Evolutionary conservation across 2,797 vertebrate species (phyloP).

Genomic region (Sardinella longiceps): DNA sequence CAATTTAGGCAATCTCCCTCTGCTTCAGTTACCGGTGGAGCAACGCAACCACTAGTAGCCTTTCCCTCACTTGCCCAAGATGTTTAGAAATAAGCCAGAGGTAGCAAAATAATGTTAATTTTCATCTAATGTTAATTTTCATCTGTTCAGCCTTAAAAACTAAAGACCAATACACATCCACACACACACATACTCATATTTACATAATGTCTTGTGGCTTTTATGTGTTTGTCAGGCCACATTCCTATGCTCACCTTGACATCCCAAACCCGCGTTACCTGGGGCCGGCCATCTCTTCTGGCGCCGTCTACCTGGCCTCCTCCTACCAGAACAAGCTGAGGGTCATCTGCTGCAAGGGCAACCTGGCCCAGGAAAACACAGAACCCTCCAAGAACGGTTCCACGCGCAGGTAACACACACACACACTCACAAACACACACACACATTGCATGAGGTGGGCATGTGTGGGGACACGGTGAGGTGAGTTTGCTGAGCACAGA

Average conservation of each 20-base stretch:
- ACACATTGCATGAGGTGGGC: background rate
- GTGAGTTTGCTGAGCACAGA: background rate
- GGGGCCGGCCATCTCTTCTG: slow-evolving; percentile 94
- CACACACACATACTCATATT: background rate
- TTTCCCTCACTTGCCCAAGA: no score
- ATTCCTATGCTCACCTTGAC: slow-evolving; percentile 82
- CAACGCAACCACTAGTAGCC: no score
- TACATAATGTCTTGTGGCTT: background rate
- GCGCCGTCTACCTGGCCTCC: slow-evolving; percentile 88
- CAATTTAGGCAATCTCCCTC: no score
- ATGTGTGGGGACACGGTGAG: background rate
- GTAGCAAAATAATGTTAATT: no score
- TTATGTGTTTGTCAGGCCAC: background rate
- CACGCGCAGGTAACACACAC: slow-evolving; percentile 25
- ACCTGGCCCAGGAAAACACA: slow-evolving; percentile 84
- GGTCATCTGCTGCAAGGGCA: slow-evolving; percentile 97
- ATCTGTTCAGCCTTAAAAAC: no score
- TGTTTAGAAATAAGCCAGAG: no score
- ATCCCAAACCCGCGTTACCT: slow-evolving; percentile 89
- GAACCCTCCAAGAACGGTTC: slow-evolving; percentile 84
- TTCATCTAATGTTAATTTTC: no score
- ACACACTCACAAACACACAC: background rate
- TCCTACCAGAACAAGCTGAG: slow-evolving; percentile 97
- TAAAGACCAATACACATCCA: no score
- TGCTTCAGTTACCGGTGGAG: no score